phyloP scores from a whole-genome alignment of 2,797 vertebrate species.

The Gorsachius magnificus region DNA sequence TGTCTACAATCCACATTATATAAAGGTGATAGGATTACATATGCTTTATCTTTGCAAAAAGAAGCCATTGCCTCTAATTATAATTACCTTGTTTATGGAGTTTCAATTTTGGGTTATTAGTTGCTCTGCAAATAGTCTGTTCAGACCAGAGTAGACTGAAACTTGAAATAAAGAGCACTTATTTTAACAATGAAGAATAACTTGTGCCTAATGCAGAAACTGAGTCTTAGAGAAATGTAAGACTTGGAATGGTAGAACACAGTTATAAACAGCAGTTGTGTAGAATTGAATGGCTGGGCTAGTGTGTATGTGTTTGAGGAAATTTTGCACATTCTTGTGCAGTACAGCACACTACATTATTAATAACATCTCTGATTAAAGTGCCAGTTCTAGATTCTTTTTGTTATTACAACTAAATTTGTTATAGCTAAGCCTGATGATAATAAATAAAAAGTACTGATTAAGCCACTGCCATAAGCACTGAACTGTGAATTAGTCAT shows the following conservation, averaged over 20 bases:
- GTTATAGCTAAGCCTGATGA: not conserved
- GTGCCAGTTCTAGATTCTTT: not conserved
- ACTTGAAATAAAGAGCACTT: not conserved
- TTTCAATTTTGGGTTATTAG: not conserved
- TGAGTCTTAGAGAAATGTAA: not conserved
- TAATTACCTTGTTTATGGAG: not conserved
- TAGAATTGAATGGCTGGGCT: not conserved
- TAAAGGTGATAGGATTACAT: not conserved
- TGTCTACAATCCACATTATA: not conserved
- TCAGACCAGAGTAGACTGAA: not conserved
- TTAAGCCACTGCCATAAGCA: not conserved
- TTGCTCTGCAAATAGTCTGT: not conserved
- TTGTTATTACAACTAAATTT: not conserved
- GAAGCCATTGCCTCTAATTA: not conserved
- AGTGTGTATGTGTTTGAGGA: rapidly evolving
- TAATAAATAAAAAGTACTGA: conserved; percentile 6
- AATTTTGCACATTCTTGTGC: not conserved
- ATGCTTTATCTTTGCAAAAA: not conserved
- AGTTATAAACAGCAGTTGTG: not conserved
- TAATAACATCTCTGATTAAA: not conserved
- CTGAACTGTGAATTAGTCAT: not conserved
- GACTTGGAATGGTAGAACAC: not conserved
- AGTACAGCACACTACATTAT: too few relatives aligned
- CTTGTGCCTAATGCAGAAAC: not conserved
- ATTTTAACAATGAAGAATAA: not conserved